Evolutionary conservation across 2,888 invertebrate genomes (phyloP), one percentile per base, ranked within the genome.

Genomic region (Noctua janthe): DNA sequence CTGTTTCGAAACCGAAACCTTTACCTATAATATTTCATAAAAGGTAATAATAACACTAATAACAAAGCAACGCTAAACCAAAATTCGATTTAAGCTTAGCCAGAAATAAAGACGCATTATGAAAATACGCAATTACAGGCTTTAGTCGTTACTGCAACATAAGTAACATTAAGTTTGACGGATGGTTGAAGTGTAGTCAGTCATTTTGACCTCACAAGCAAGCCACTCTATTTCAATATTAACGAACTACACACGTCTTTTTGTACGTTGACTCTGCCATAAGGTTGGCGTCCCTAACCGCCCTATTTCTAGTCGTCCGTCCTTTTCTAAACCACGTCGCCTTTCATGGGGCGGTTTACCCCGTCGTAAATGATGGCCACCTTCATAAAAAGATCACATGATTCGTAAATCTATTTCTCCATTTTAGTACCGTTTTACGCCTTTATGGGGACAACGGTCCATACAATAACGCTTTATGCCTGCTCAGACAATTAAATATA

Each of bases 301-400:
- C 85, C 87, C 85, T 85, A 84, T 88, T 91, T 90, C 87, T 88
- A 90, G 88, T 90, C 85, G 51, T 82, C 90, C 83, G 87, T 91
- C 90, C 88, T 90, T 92, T 89, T 91, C 91, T 89, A 89, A 59
- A 66, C 66, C 78, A 71, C 74, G 85, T 78, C 81, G 81, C 87
- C 86, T 88, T 88, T 85, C 87, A 83, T 82, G 82, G 90, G 87
- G 91, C 85, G 89, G 89, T 90, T 87, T 91, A 90, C 89, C 89
- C 90, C 79, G 89, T 90, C 91, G 88, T 92, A 91, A 92, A 92
- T 83, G 89, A 90, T 88, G 86, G 83, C 80, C 88, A 87, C 90
- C 91, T 90, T 90, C 88, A 91, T 92, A 92, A 92, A 92, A 93
- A 90, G 89, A 88, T 88, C 88, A 85, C 88, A 90, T 89, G 87